These are phyloP conservation scores for Delphinus delphis DNA, from an alignment of 2,113 vertebrate genomes.

Conservation along the genomic window DNA sequence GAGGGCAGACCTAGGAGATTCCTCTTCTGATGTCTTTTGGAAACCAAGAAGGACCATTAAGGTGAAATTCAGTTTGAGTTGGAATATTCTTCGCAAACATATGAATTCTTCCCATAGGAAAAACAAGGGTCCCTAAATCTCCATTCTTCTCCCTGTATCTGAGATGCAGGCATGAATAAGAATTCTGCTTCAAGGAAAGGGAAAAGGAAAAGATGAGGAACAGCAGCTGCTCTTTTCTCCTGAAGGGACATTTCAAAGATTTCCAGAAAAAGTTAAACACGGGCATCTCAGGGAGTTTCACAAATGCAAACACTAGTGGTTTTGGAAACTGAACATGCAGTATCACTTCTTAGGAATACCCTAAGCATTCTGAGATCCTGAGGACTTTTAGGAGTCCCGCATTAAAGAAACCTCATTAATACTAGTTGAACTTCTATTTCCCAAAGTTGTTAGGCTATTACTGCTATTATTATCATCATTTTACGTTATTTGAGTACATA, in stretches of 20 bases:
- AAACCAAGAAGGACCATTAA: background rate
- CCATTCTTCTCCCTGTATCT: background rate
- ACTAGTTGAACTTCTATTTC: background rate
- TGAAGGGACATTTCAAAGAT: background rate
- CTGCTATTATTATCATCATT: background rate
- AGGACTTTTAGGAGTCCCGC: background rate
- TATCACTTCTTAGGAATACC: background rate
- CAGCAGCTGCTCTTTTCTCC: background rate
- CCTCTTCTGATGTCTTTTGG: background rate
- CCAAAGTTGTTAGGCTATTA: background rate
- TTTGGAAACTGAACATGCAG: background rate
- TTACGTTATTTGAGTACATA: background rate
- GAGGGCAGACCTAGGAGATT: background rate
- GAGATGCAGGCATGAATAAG: background rate
- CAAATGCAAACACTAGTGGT: background rate
- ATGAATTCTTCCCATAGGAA: background rate
- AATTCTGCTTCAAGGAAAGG: background rate
- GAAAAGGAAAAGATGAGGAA: background rate
- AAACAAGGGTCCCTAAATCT: background rate
- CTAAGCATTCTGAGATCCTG: background rate
- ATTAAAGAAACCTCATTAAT: background rate
- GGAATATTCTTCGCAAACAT: background rate
- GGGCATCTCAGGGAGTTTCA: background rate
- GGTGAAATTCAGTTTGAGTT: background rate
- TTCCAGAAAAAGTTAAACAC: background rate